phyloP scores from a whole-genome alignment of 2,797 vertebrate species.

The Poecilia velifera region DNA sequence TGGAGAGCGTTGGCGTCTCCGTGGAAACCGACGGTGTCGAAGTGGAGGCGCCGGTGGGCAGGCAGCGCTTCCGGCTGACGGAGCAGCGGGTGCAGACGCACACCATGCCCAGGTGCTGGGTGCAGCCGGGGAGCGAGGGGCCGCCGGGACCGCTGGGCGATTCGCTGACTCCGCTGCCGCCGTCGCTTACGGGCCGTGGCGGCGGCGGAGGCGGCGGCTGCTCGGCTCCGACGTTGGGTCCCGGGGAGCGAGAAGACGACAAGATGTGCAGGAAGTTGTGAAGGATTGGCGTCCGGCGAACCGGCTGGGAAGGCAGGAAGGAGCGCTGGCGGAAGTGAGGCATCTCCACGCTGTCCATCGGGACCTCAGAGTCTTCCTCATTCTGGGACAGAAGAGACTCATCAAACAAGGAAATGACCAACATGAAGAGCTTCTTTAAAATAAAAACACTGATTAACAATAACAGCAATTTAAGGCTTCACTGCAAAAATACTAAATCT shows the following conservation, averaged over 20 bases:
- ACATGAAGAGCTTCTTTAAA: not conserved
- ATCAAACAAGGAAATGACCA: not conserved
- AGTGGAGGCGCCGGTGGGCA: conserved; percentile 78
- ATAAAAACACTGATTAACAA: too few species aligned
- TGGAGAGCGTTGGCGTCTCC: conserved; percentile 74
- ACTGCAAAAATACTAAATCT: too few species aligned
- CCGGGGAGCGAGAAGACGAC: conserved; percentile 91
- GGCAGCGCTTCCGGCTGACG: conserved; percentile 81
- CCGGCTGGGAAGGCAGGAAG: conserved; percentile 93
- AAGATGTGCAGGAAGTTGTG: conserved; percentile 99
- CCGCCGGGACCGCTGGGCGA: conserved; percentile 83
- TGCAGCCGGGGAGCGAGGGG: conserved; percentile 89
- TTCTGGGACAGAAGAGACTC: conserved; percentile 78
- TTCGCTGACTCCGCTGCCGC: conserved; percentile 65
- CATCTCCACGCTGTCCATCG: conserved; percentile 96
- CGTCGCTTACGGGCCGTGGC: conserved; percentile 70
- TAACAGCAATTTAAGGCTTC: too few species aligned
- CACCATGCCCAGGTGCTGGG: conserved; percentile 94
- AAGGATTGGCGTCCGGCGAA: conserved; percentile 96
- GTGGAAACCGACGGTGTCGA: conserved; percentile 71
- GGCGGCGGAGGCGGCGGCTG: conserved; percentile 56
- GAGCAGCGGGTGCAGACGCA: conserved; percentile 96
- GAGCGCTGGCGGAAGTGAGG: conserved; percentile 96
- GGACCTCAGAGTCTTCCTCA: conserved; percentile 97
- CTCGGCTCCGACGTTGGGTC: conserved; percentile 84